Conservation (phyloP, 2,797 vertebrate genomes). For the Antennarius maculatus region DNA sequence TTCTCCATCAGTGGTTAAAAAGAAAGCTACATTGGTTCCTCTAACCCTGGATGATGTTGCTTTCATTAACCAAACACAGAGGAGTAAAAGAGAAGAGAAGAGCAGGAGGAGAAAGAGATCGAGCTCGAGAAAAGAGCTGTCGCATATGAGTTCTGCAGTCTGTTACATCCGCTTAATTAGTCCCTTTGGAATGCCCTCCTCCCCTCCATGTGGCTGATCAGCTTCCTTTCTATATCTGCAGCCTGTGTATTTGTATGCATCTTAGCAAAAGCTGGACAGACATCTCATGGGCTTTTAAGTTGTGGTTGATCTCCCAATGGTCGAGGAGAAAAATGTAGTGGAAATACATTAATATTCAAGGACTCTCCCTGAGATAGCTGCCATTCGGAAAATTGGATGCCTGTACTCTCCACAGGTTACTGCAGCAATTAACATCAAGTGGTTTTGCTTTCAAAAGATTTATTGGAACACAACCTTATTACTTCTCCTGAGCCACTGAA, state of each 20-base stretch:
- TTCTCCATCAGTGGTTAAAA: conserved; percentile 9
- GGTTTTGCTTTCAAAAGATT: conserved; percentile 22
- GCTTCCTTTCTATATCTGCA: conserved; percentile 63
- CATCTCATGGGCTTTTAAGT: conserved; percentile 65
- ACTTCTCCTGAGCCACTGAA: not conserved
- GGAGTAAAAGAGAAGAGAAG: conserved; percentile 48
- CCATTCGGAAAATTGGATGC: conserved; percentile 50
- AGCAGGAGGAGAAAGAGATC: conserved; percentile 42
- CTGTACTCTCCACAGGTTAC: conserved; percentile 26
- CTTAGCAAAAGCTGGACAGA: conserved; percentile 59
- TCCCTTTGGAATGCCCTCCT: conserved; percentile 80
- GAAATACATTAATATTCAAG: conserved; percentile 71
- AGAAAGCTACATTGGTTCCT: conserved; percentile 32
- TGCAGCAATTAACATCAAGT: conserved; percentile 38
- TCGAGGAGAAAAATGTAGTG: conserved; percentile 56
- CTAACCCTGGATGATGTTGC: conserved; percentile 58
- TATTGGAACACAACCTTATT: conserved; percentile 1
- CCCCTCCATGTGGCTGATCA: conserved; percentile 68
- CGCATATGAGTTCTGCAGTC: conserved; percentile 70
- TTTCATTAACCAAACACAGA: conserved; percentile 62
- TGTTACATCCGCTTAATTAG: conserved; percentile 85
- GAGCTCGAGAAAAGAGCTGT: conserved; percentile 57
- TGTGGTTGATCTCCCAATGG: conserved; percentile 58
- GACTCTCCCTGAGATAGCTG: conserved; percentile 49
- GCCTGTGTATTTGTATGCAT: conserved; percentile 50